Percentiles rank a stretch among this genome's conserved stretches.
Evolutionary conservation across 2,113 vertebrate species (phyloP).

Genomic region (Corythaixoides concolor): DNA sequence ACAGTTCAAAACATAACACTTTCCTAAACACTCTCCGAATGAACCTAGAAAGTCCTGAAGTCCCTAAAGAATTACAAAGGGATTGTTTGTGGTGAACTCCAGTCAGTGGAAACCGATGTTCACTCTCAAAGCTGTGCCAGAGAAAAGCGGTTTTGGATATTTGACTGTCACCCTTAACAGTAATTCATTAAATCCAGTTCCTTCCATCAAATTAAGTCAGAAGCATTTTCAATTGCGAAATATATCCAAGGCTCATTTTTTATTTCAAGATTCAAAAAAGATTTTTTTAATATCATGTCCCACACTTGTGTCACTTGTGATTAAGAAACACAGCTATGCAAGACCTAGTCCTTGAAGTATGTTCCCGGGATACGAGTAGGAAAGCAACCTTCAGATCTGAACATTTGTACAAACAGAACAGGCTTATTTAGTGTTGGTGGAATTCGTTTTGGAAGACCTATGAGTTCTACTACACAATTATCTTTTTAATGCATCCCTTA

Average conservation of each 20-base stretch:
- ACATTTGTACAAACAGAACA: not conserved
- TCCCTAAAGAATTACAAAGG: not conserved
- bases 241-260: not conserved
- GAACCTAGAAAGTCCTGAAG: not conserved
- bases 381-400: not conserved
- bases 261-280: not conserved
- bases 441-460: not conserved
- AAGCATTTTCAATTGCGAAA: not conserved
- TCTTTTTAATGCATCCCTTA: not conserved
- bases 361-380: not conserved
- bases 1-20: not conserved
- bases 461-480: not conserved
- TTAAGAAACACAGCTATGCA: not conserved
- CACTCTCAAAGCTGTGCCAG: not conserved
- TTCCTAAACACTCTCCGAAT: not conserved
- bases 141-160: not conserved
- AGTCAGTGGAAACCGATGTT: not conserved
- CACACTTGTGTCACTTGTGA: not conserved
- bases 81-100: not conserved
- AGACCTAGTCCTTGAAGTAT: not conserved
- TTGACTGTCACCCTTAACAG: not conserved
- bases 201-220: not conserved
- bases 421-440: not conserved
- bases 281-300: not conserved
- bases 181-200: not conserved